Percentiles rank a stretch among this genome's conserved stretches.
Evolutionary conservation across 2,113 vertebrate genomes (phyloP).

Genomic region (Eupsittula cactorum): DNA sequence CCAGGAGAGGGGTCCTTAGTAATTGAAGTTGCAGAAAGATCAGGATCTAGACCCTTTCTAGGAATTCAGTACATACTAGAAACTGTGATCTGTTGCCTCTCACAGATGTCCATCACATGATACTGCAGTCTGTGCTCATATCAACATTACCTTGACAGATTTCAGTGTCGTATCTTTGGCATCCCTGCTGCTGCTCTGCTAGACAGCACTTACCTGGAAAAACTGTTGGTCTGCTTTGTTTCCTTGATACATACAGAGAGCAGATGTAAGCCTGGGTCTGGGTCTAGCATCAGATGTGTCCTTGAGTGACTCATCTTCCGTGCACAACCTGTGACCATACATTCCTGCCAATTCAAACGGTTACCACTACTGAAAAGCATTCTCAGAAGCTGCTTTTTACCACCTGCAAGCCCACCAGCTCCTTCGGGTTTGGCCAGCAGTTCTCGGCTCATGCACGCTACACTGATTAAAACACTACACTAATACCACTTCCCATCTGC

Average conservation of each 20-base stretch:
- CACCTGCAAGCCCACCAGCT: background rate
- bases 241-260: background rate
- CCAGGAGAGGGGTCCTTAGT: background rate
- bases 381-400: background rate
- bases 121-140: background rate
- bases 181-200: background rate
- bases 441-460: background rate
- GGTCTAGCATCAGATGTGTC: background rate
- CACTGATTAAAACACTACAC: background rate
- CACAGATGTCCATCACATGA: fast-evolving
- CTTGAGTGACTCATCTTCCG: background rate
- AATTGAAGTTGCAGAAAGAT: background rate
- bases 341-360: fast-evolving
- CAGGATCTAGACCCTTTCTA: background rate
- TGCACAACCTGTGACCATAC: fast-evolving
- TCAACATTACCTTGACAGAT: background rate
- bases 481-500: background rate
- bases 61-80: background rate
- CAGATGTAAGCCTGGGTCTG: background rate
- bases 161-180: background rate
- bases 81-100: background rate
- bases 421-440: background rate
- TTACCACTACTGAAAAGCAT: fast-evolving
- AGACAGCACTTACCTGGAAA: background rate
- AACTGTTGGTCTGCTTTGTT: background rate